Conservation (phyloP, 2,113 vertebrate species). For the Calypte anna region DNA sequence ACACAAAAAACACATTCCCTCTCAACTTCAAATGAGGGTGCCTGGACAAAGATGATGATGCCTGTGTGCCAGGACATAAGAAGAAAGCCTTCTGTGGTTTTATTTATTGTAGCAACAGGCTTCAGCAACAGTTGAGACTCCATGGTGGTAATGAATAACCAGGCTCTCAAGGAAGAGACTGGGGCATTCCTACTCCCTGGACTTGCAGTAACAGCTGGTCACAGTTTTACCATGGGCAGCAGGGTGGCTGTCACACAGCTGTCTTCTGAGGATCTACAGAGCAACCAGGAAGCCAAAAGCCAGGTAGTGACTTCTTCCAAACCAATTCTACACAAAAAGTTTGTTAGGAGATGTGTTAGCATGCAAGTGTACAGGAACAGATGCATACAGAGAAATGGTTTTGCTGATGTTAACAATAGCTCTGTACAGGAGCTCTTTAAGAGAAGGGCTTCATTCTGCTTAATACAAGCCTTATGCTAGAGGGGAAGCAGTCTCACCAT, state of each 20-base stretch:
- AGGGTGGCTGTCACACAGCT: neutral
- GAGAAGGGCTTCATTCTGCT: neutral
- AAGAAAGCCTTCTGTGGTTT: constrained; percentile 9
- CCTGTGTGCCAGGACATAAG: neutral
- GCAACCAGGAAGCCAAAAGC: constrained; percentile 10
- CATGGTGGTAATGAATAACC: neutral
- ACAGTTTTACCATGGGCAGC: constrained; percentile 44
- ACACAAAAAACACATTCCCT: neutral
- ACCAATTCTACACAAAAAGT: neutral
- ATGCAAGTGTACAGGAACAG: rapidly evolving
- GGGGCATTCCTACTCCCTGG: neutral
- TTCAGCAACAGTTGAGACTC: constrained; percentile 45
- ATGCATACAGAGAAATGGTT: rapidly evolving
- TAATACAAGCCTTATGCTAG: neutral
- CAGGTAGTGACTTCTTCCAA: constrained; percentile 43
- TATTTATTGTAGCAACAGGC: constrained; percentile 78
- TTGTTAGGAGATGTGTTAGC: neutral
- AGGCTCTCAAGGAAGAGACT: neutral
- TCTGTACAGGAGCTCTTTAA: neutral
- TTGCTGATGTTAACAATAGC: neutral
- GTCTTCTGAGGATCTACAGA: constrained; percentile 1
- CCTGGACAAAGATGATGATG: neutral
- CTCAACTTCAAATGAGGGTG: neutral
- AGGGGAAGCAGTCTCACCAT: neutral
- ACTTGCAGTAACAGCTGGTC: neutral